Evolutionary conservation across 2,797 vertebrate genomes (phyloP).

Genomic region (Muscicapa comitata): DNA sequence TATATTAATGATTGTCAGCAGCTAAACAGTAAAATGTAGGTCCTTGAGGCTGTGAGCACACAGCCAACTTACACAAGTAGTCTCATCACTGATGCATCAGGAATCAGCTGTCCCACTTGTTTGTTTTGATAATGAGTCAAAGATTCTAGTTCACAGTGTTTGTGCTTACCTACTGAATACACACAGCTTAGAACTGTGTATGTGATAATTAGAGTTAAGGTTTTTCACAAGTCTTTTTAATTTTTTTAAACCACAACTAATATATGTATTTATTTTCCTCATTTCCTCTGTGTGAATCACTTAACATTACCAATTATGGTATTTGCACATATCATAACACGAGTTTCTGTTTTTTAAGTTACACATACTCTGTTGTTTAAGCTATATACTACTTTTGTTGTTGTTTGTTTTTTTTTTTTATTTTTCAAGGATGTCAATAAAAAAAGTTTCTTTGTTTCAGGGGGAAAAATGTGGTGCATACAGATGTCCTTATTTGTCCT

Average conservation of each 20-base stretch:
- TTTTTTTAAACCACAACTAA: not conserved
- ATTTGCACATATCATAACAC: not conserved
- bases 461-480: not conserved
- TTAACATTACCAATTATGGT: not conserved
- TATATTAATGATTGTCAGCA: not conserved
- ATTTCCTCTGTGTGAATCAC: not conserved
- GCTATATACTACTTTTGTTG: not conserved
- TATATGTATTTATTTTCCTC: not conserved
- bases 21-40: not conserved
- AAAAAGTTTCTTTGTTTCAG: not conserved
- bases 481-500: not conserved
- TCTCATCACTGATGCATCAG: not conserved
- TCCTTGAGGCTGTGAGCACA: not conserved
- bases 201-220: not conserved
- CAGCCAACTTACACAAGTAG: not conserved
- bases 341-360: not conserved
- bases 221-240: not conserved
- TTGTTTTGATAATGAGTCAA: not conserved
- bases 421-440: not conserved
- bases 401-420: not conserved
- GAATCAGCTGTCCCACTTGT: not conserved
- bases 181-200: not conserved
- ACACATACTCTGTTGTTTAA: not conserved
- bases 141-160: not conserved
- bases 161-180: not conserved